Base-by-base conservation (phyloP, 2,113 vertebrate species). In the Rhinolophus ferrumequinum region DNA sequence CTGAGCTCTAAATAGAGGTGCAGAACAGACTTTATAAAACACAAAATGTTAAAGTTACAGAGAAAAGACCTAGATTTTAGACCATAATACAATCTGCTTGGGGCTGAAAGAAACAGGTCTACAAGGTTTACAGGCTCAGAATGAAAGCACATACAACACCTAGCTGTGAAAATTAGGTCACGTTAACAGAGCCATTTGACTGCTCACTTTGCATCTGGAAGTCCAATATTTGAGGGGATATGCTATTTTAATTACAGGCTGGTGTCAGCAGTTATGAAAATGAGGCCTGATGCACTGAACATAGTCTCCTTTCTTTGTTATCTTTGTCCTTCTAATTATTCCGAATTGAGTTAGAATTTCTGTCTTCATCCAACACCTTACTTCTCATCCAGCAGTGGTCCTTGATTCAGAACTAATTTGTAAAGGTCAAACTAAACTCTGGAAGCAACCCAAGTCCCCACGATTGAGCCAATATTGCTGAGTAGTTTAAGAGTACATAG, bases 141-240 rank as follows among this genome's bases (percentile, higher is more conserved):
- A 93, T 66, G 62, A 96, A 93, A 89, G 93, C 72, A 82, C 0
- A 1, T 72, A 76, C 13, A 94, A 72, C 76, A 93, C 15, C 33
- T 92, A 88, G n/a, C 56, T 90, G 56, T 85, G 88, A 93, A 96
- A 96, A 79, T 93, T 73, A 92, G 87, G 87, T 96, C 80, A 89
- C n/a, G 14, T 96, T 93, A 88, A 95, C 88, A 83, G 73, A 97
- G 91, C 22, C 41, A 80, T 91, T 91, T 91, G 79, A 80, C 18
- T 88, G 38, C 13, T 79, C 64, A 67, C n/a, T 97, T 96, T 96
- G 47, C 44, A 96, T 93, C 11, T 93, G 10, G 79, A 96, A 91
- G 86, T 96, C 60, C 44, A 95, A 60, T 94, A 94, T 82, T 95
- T 93, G 73, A 87, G 56, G 38, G 97, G 93, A 92, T 93, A 86